These are phyloP conservation scores for Taenioides sp. DNA, from an alignment of 2,797 vertebrate genomes.

Conservation along the genomic window DNA sequence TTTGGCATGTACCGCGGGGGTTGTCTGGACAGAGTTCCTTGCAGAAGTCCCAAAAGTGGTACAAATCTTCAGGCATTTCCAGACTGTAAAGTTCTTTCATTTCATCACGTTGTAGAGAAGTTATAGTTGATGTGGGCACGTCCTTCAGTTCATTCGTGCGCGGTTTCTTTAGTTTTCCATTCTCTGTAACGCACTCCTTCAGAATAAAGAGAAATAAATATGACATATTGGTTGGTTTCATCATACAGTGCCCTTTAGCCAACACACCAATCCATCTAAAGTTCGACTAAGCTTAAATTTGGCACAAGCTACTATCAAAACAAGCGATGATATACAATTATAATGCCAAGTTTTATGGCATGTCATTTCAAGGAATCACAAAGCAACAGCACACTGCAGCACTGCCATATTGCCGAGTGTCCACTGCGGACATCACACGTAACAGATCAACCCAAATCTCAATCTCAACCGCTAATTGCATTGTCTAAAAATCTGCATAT, in stretches of 20 bases:
- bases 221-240: neutral
- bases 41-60: constrained; percentile 94
- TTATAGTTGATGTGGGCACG: constrained; percentile 32
- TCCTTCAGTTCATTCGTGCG: constrained; percentile 58
- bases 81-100: constrained; percentile 83
- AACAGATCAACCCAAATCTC: constrained; percentile 19
- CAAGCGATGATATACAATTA: too few species aligned
- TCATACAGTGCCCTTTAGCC: neutral
- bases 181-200: constrained; percentile 63
- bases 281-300: too few species aligned
- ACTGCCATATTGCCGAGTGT: constrained; percentile 66
- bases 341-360: neutral
- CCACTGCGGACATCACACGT: constrained; percentile 31
- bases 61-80: constrained; percentile 90
- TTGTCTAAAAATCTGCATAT: neutral
- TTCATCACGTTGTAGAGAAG: constrained; percentile 76
- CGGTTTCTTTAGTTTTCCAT: constrained; percentile 76
- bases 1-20: constrained; percentile 79
- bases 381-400: neutral
- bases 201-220: constrained; percentile 1
- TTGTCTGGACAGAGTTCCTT: constrained; percentile 80
- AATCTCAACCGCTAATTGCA: neutral
- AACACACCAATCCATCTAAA: neutral
- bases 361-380: neutral
- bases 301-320: neutral